Base-by-base conservation (phyloP, 2,797 vertebrate genomes). In the Eulemur mongoz region DNA sequence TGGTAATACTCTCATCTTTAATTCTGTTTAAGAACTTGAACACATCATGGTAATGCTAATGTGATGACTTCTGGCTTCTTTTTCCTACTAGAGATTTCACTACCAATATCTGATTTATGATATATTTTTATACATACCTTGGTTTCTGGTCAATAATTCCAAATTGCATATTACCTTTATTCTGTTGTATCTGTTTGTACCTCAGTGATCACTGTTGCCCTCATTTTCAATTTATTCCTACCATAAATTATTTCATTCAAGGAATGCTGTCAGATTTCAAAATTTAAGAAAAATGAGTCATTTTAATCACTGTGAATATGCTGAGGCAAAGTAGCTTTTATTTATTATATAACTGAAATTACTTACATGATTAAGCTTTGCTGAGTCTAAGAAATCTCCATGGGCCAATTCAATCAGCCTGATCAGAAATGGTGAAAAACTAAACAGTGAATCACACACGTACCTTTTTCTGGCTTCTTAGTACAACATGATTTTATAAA, bases 281-380 rank as follows among this genome's bases (percentile, higher is more conserved):
- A 81, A 80, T 89, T 89, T 84, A 72, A 78, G 61, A 91, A 92
- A 93, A 96, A 38, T 4, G 25, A 94, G 23, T 89, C 73, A 89
- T 63, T 93, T 96, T 65, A 96, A 93, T 92, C 59, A 89, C 43
- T 69, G 82, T 73, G 45, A 96, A 91, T 85, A 95, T 0, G 0
- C 20, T 89, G 75, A 98, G 69, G 83, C 95, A 98, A 94, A 95
- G 40, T 89, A 97, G n/a, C 40, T 96, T 79, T 93, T 50, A 95
- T 96, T 96, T 97, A 97, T 95, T 93, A 95, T 96, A 95, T 82
- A 95, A 94, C 95, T 92, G 76, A 85, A 98, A 97, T 97, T 96
- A 97, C 91, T 97, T 87, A 95, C 83, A 94, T 54, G 45, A 97
- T 97, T 97, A 97, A 97, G 57, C 45, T 97, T 97, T 98, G 84